A percentile compares a stretch with the other conserved stretches of the same genome.
These are phyloP conservation scores for Neomorphus geoffroyi DNA, from an alignment of 2,797 vertebrate species.

Conservation along the genomic window DNA sequence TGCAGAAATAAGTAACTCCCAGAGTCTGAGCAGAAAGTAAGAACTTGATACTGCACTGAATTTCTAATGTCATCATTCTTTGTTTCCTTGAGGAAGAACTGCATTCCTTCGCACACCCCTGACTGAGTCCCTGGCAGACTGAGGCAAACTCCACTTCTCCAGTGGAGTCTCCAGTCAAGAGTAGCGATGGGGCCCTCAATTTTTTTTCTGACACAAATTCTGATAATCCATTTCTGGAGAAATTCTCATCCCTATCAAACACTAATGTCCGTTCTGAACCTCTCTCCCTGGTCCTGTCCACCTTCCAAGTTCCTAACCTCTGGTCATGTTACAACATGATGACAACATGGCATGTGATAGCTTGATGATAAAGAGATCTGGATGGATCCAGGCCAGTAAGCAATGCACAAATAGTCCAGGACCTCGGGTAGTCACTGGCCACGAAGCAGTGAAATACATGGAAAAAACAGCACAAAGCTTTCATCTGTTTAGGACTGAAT, in stretches of 20 bases:
- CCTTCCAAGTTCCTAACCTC: neutral
- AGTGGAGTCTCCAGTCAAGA: neutral
- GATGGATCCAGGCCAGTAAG: neutral
- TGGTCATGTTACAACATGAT: neutral
- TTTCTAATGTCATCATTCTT: neutral
- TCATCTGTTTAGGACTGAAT: neutral
- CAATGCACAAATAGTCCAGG: neutral
- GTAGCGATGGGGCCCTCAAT: accelerated
- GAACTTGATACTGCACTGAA: neutral
- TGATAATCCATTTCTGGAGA: neutral
- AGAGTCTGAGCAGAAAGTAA: neutral
- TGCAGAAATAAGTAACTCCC: neutral
- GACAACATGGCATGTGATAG: neutral
- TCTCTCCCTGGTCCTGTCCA: neutral
- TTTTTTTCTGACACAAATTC: neutral
- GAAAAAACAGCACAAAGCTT: neutral
- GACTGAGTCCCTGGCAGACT: neutral
- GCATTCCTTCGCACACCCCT: neutral
- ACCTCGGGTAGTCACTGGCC: neutral
- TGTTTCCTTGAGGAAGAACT: neutral
- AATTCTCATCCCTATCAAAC: neutral
- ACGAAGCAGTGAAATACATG: neutral
- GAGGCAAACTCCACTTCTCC: neutral
- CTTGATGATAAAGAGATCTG: neutral
- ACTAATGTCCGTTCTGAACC: neutral